Base-by-base conservation (phyloP, 2,797 vertebrate species). In the Pitangus sulphuratus region DNA sequence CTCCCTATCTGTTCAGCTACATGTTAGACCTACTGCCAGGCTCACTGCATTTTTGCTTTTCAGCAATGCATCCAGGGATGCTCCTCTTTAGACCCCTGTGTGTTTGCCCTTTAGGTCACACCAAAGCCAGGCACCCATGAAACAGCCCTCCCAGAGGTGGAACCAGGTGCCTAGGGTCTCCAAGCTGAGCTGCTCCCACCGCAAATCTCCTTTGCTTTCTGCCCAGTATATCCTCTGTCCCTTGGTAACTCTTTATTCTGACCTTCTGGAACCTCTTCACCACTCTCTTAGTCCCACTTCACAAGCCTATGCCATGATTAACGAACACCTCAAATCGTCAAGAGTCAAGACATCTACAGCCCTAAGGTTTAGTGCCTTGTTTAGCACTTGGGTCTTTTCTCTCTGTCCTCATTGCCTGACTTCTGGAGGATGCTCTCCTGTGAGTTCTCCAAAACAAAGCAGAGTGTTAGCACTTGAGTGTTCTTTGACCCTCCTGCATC, bases 111-210 rank as follows among this genome's bases (percentile, higher is more conserved):
- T 2, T 54, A 7, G 15, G 8, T 44, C 24, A 28, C 30, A 37
- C 5, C 1, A 3, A 76, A 35, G 7, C 20, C 47, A 78, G 19
- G 9, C 33, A 64, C 2, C 0, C 0, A 3, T 9, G 5, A 56
- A 56, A 30, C 37, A 77, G 20, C 4, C 78, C 8, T 81, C 9
- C 21, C 19, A n/a, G 31, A 56, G 8, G 1, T 37, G 3, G 18
- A 25, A 30, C 3, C 37, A 31, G 19, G 6, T 42, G 9, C 17
- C 12, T 22, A 31, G 5, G 11, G 10, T 50, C 11, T 58, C 24
- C 6, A 18, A 1, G 0, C 0, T 13, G 8, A 83, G 20, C 25
- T 69, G 8, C 5, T 88, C 22, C 31, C 37, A 4, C 1, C 0
- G 4, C 45, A 78, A 31, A 89, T 37, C 16, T 66, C 8, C 9